Base-by-base conservation (phyloP, 2,888 invertebrate species). In the Tachina fera region DNA sequence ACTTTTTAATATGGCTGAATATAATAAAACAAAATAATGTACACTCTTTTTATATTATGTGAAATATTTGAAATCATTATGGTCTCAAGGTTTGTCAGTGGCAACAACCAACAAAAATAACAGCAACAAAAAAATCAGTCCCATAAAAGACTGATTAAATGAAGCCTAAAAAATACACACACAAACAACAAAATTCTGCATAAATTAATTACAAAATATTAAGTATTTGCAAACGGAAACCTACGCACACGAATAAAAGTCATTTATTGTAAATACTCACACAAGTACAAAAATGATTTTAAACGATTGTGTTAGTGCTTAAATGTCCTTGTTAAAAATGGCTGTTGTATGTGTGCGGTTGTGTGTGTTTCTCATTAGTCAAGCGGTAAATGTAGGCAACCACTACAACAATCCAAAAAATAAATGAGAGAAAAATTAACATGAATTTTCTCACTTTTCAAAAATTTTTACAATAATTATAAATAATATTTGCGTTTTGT, bases 31-130 rank as follows among this genome's bases (percentile, higher is more conserved):
- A 49, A 1, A 31, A 49, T 58, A 49, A 49, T 61, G 9, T 43
- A n/a, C 13, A 4, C 9, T 47, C 51, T 31, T 61, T 51, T 67
- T 47, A n/a, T n/a, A 13, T 47, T 53, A 10, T 68, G 43, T 85
- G 82, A 75, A 81, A 82, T 75, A 81, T 81, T 82, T 76, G 53
- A 79, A 86, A 75, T 86, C 79, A 79, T 82, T 86, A 79, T 71
- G 75, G 75, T 67, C 45, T 53, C 31, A 75, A 49, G 65, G 82
- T 86, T 86, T 79, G 85, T 53, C 65, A 82, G 53, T 82, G 56
- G 51, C 60, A 65, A 65, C 53, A 74, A 60, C 49, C 19, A 58
- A 6, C 13, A 9, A n/a, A n/a, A n/a, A n/a, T 3, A 19, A 9
- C 14, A 16, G 39, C 10, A 60, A 61, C n/a, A 61, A 45, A 1